Evolutionary conservation across 2,888 invertebrate species (phyloP).

Genomic region (Synergus japonicus): DNA sequence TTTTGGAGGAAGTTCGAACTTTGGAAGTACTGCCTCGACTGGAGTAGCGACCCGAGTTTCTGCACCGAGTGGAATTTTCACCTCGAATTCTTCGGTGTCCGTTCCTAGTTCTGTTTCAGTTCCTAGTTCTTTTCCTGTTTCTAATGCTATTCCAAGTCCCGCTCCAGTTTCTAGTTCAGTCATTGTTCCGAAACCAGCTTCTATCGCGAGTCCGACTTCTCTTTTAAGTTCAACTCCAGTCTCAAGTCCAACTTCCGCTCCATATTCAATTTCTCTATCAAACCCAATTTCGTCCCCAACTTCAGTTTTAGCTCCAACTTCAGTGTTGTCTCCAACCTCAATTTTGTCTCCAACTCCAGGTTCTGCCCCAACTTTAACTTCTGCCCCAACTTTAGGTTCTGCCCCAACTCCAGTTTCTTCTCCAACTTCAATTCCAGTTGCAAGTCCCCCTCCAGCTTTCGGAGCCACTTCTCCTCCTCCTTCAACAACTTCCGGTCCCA

Average conservation of each 20-base stretch:
- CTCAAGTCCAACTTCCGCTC: constrained; percentile 1
- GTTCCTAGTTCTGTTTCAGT: background rate
- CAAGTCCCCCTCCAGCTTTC: background rate
- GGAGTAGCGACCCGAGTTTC: background rate
- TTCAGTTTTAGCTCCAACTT: constrained; percentile 44
- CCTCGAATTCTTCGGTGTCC: background rate
- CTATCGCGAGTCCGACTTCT: background rate
- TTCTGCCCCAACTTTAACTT: constrained; percentile 1
- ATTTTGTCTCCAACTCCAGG: constrained; percentile 41
- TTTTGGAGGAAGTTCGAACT: constrained; percentile 6
- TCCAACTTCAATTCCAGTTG: background rate
- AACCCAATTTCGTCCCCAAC: constrained; percentile 37
- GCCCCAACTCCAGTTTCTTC: constrained; percentile 9
- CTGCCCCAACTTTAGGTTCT: background rate
- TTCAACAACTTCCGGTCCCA: background rate
- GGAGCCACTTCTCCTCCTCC: background rate
- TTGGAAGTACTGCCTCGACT: background rate
- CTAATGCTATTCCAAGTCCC: background rate
- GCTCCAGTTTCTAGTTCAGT: background rate
- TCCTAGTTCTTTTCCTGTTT: background rate
- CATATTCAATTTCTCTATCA: constrained; percentile 38
- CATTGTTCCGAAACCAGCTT: background rate
- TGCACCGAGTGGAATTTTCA: background rate
- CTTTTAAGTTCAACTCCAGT: background rate
- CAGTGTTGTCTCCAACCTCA: constrained; percentile 48